Evolutionary conservation across 1,140 invertebrate species (phyloP), one percentile per base, ranked within the genome.

Genomic region (Papilio aristodemus): DNA sequence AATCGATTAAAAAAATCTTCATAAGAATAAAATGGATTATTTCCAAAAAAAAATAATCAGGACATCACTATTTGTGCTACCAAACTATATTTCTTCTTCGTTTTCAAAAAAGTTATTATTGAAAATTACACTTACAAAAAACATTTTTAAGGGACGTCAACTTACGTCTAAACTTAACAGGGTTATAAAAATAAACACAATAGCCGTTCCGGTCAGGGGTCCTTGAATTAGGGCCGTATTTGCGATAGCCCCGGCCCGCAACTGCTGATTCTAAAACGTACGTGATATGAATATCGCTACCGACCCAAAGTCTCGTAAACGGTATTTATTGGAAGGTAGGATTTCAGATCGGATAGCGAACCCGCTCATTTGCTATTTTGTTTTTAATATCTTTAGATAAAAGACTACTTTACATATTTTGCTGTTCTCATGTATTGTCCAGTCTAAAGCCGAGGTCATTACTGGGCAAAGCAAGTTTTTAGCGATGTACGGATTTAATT

Each of bases 271-370:
- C 41, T 66, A 50, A 46, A 66, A n/a, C 27, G 60, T 63, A 75
- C 76, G 76, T 78, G 76, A 57, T 70, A 38, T 13, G 76, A 78
- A 75, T 78, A 68, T 38, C n/a, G 69, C 43, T 54, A 9, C 50
- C 13, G 59, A 41, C 69, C 63, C 38, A 38, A 59, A 62, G 69
- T 70, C 69, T 69, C 67, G 63, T 71, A 72, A 77, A 72, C 70
- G 54, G 58, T 77, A 73, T 74, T 77, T 77, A 77, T 77, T 73
- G 69, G 62, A 46, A n/a, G 71, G 72, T 14, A 25, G 4, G 8
- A 37, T 62, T 62, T 38, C 19, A 39, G 25, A 46, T 14, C 63
- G 39, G 60, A 57, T 57, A 57, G 38, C 19, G 17, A 11, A 14
- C 22, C 22, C n/a, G 22, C 22, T 43, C 14, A 32, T 46, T 62